Evolutionary conservation across 2,888 invertebrate genomes (phyloP).

Genomic region (Heliconius ismenius): DNA sequence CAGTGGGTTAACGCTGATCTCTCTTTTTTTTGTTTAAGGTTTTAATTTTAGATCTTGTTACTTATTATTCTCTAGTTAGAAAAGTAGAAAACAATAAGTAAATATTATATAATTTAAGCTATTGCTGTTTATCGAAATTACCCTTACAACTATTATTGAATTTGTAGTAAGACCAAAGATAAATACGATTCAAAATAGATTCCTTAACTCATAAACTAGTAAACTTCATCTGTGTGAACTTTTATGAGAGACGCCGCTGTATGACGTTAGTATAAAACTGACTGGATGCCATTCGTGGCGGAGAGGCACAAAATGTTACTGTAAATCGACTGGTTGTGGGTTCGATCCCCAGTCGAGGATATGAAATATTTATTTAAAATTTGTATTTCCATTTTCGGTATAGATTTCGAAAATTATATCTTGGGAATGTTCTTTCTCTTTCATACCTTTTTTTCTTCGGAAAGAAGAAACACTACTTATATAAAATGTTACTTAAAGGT

Average conservation of each 20-base stretch:
- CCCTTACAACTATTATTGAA: background rate
- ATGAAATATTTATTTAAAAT: no score
- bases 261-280: no score
- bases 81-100: background rate
- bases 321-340: no score
- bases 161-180: constrained; percentile 3
- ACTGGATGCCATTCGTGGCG: no score
- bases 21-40: background rate
- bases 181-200: background rate
- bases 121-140: background rate
- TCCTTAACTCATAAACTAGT: no score
- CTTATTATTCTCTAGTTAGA: background rate
- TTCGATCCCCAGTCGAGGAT: no score
- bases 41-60: constrained; percentile 1
- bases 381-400: no score
- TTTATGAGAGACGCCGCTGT: no score
- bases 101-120: background rate
- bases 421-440: background rate
- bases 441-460: background rate
- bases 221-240: no score
- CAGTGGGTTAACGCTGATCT: background rate
- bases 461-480: no score
- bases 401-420: background rate
- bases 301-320: no score
- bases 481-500: no score